These are phyloP conservation scores for Setophaga petechia DNA, from an alignment of 2,113 vertebrate genomes.

Conservation along the genomic window DNA sequence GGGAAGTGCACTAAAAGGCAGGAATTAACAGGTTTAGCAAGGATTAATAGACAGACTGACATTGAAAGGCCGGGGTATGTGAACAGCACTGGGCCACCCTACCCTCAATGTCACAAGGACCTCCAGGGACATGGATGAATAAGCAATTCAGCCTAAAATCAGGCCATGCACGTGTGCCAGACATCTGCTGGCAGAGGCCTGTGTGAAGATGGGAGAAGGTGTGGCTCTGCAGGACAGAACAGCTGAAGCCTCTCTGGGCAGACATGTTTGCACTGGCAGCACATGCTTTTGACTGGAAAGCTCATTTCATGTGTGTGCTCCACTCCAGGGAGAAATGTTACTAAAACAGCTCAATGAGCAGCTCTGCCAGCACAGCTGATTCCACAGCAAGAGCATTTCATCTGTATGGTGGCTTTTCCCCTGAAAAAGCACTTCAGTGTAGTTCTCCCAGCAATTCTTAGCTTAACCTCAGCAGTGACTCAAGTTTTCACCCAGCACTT, in stretches of 20 bases:
- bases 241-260: constrained; percentile 12
- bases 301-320: not conserved
- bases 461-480: not conserved
- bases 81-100: not conserved
- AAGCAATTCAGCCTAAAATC: not conserved
- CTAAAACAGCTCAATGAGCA: constrained; percentile 2
- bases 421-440: not conserved
- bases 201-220: not conserved
- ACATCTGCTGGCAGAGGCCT: not conserved
- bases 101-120: not conserved
- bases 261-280: not conserved
- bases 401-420: not conserved
- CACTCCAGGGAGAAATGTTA: constrained; percentile 9
- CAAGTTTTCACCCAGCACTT: not conserved
- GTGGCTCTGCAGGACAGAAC: not conserved
- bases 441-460: not conserved
- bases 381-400: not conserved
- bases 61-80: not conserved
- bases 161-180: not conserved
- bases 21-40: constrained; percentile 52
- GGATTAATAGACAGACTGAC: constrained; percentile 30
- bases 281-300: not conserved
- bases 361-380: constrained; percentile 29
- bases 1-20: not conserved
- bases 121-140: not conserved